Base-by-base conservation (phyloP, 2,113 vertebrate species). In the Calyptommatus sinebrachiatus region DNA sequence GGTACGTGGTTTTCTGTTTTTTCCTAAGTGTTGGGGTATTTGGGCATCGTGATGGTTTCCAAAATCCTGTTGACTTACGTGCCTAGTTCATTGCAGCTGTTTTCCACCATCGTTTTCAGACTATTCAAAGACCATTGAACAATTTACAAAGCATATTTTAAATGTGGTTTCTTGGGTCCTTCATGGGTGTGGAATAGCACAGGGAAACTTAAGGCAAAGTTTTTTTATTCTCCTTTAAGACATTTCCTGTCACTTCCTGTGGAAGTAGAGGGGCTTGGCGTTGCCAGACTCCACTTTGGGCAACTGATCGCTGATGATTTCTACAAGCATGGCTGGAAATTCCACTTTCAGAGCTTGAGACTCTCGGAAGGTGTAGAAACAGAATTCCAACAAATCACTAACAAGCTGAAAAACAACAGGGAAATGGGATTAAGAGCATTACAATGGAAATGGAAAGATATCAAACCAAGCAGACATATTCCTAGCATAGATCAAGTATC, bases 231-330 rank as follows among this genome's bases (percentile, higher is more conserved):
- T 92, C 92, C 87, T 78, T 86, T 87, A 87, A 90, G 91, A 92
- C 67, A 82, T 86, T 87, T 87, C 78, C 91, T 66, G 84, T 99
- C 96, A 99, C 96, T 99, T 99, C 95, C 98, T 97, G 95, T 99
- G 98, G 93, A 99, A 99, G 96, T 97, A 98, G 85, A 99, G 97
- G 81, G 97, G 96, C 94, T 97, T 98, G 90, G 98, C 98, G 80
- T 97, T 97, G 90, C 98, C 98, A 1, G 98, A 98, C 91, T 99
- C 98, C 96, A 99, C 98, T 96, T 99, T 99, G 90, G 98, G 97
- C 97, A 99, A 96, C 96, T 99, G 98, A 94, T 99, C 98, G 72
- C 97, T 99, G 94, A 99, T 99, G 93, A 99, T 99, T 94, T 99
- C 98, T 93, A 99, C 98, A 94, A 99, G 94, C 98, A 99, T 99